A percentile compares a stretch with the other conserved stretches of the same genome.
Evolutionary conservation across 2,888 invertebrate genomes (phyloP).

Genomic region (Elmis aenea): DNA sequence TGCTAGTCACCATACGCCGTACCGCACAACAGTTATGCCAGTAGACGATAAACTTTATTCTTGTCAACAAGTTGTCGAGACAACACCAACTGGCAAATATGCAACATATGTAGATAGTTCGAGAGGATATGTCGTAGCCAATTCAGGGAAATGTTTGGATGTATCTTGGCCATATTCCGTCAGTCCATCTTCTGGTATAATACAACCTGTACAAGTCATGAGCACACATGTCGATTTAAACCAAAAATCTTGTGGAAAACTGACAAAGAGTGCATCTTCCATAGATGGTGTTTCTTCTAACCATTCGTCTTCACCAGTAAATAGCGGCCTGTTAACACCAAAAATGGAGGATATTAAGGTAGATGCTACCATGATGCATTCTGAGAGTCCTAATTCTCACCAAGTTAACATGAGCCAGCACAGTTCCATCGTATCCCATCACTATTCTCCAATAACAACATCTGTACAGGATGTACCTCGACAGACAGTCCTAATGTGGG

Average conservation of each 20-base stretch:
- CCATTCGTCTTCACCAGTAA: slow-evolving; percentile 60
- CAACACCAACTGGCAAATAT: slow-evolving; percentile 55
- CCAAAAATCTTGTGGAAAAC: slow-evolving; percentile 37
- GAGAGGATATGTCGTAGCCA: slow-evolving; percentile 51
- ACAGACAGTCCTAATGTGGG: slow-evolving; percentile 94
- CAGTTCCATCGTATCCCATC: slow-evolving; percentile 36
- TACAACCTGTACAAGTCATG: slow-evolving; percentile 47
- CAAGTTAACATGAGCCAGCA: slow-evolving; percentile 29
- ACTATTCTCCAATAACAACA: slow-evolving; percentile 41
- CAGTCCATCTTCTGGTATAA: slow-evolving; percentile 48
- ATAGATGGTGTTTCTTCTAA: slow-evolving; percentile 53
- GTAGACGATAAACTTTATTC: slow-evolving; percentile 59
- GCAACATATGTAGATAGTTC: slow-evolving; percentile 55
- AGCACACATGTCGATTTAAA: slow-evolving; percentile 32
- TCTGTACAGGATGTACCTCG: slow-evolving; percentile 56
- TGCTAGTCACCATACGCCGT: slow-evolving; percentile 45
- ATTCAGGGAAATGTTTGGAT: slow-evolving; percentile 47
- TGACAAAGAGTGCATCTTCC: slow-evolving; percentile 40
- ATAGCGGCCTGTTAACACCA: slow-evolving; percentile 54
- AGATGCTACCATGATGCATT: slow-evolving; percentile 40
- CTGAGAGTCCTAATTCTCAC: slow-evolving; percentile 31
- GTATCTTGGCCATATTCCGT: slow-evolving; percentile 50
- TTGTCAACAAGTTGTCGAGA: slow-evolving; percentile 55
- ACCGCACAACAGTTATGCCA: slow-evolving; percentile 43
- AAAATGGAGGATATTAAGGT: slow-evolving; percentile 58